phyloP scores from a whole-genome alignment of 1,140 invertebrate species.

The Scylla paramamosain region DNA sequence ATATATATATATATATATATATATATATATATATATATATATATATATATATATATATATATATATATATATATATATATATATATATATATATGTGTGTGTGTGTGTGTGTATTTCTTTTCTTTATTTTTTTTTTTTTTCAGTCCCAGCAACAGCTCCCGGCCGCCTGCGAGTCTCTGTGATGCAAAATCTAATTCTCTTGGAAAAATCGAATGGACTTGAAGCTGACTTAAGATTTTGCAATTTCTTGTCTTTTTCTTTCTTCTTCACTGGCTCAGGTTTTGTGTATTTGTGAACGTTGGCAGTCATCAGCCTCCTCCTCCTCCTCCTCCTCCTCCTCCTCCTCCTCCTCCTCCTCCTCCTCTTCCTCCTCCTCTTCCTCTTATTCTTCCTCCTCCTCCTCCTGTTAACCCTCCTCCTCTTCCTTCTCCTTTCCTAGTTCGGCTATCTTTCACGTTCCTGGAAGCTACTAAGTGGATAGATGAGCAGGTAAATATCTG shows the following conservation, averaged over 20 bases:
- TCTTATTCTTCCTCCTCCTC: neutral
- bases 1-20: slow-evolving; percentile 47
- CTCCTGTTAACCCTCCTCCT: neutral
- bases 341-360: neutral
- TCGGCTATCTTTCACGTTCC: neutral
- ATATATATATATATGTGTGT: slow-evolving; percentile 44
- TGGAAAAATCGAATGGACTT: too few relatives aligned
- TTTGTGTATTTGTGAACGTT: too few relatives aligned
- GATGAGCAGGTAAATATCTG: neutral
- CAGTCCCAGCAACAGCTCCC: too few relatives aligned
- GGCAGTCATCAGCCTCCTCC: too few relatives aligned
- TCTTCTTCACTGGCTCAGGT: neutral
- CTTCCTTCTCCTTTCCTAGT: neutral
- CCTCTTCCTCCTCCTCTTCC: neutral
- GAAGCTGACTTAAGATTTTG: neutral
- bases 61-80: slow-evolving; percentile 41
- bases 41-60: slow-evolving; percentile 15
- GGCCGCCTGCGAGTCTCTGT: too few relatives aligned
- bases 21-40: slow-evolving; percentile 40
- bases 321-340: neutral
- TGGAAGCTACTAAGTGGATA: neutral
- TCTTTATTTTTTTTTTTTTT: too few relatives aligned
- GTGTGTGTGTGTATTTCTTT: neutral
- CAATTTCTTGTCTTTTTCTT: neutral
- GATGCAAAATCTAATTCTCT: too few relatives aligned